Base-by-base conservation (phyloP, 1,140 invertebrate species). In the Dendroctonus ponderosae region DNA sequence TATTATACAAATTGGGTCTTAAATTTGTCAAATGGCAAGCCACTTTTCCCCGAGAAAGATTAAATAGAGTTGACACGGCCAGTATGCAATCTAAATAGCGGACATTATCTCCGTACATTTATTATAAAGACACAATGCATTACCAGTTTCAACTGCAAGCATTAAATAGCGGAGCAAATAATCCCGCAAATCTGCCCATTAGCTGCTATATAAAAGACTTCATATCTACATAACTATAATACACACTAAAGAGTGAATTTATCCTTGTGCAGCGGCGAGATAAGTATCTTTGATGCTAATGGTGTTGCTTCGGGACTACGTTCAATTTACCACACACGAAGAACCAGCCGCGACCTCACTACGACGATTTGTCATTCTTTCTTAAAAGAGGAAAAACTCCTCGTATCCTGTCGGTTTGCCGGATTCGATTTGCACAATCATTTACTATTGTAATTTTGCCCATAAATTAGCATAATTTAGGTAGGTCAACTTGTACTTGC, bases 251-350 rank as follows among this genome's bases (percentile, higher is more conserved):
- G 53, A 57, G 53, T 65, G 39, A 64, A 64, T 64, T 56, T 65
- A 65, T 65, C 53, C 62, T 65, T 65, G 62, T 65, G 62, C 53
- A 48, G 62, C 62, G 53, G 42, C 44, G 40, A 51, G 60, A 65
- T 65, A 65, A 57, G 42, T 42, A 65, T 65, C 62, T 65, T 49
- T 40, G 53, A 65, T 65, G 62, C 62, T 65, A 65, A 65, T 65
- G 62, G 62, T 65, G 62, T 65, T 65, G 62, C 62, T 65, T 46
- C 43, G 44, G 38, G 62, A 57, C 53, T 41, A 48, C 43, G 62
- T 65, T 65, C 62, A 65, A 65, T 65, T 65, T 56, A 65, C 62
- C 62, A 65, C 62, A 65, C 62, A 65, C 62, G 62, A 65, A 65
- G 62, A 65, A 65, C 53, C 52, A 57, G 62, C 53, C 43, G 62